Percentiles rank a stretch among this genome's conserved stretches.
Conservation (phyloP, 2,888 invertebrate species). For the Drosophila austrosaltans region DNA sequence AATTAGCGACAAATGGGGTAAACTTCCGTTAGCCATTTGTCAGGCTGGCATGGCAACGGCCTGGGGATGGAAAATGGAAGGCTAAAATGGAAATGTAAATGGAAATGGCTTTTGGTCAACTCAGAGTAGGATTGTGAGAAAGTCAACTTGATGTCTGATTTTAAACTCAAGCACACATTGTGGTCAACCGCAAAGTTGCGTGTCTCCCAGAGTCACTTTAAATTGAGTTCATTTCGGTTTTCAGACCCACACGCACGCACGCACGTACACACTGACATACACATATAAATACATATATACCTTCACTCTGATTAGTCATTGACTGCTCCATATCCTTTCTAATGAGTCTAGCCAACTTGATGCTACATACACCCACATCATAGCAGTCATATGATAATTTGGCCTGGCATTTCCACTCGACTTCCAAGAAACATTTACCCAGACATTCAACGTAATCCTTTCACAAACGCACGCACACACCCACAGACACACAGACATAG, state of each 20-base stretch:
- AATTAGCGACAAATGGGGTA: conserved; percentile 64
- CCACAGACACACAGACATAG: conserved; percentile 10
- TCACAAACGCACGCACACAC: conserved; percentile 19
- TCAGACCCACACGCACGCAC: conserved; percentile 22
- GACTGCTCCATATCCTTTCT: neutral
- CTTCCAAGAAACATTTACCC: neutral
- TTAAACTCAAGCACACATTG: conserved; percentile 54
- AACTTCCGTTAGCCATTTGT: conserved; percentile 64
- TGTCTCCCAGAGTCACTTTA: conserved; percentile 50
- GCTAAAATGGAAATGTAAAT: conserved; percentile 38
- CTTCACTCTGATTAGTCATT: neutral
- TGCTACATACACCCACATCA: conserved; percentile 3
- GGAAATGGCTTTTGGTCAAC: conserved; percentile 50
- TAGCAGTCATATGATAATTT: conserved; percentile 37
- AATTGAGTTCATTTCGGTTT: conserved; percentile 63
- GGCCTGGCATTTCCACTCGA: conserved; percentile 7
- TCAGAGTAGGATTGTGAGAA: conserved; percentile 38
- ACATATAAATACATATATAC: neutral
- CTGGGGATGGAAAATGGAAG: neutral
- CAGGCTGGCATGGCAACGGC: conserved; percentile 10
- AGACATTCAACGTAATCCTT: conserved; percentile 30
- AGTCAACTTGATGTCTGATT: conserved; percentile 34
- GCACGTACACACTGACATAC: conserved; percentile 13
- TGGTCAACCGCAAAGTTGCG: conserved; percentile 58
- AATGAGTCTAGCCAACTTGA: neutral